Conservation (phyloP, 2,888 invertebrate species). For the Aromia moschata region DNA sequence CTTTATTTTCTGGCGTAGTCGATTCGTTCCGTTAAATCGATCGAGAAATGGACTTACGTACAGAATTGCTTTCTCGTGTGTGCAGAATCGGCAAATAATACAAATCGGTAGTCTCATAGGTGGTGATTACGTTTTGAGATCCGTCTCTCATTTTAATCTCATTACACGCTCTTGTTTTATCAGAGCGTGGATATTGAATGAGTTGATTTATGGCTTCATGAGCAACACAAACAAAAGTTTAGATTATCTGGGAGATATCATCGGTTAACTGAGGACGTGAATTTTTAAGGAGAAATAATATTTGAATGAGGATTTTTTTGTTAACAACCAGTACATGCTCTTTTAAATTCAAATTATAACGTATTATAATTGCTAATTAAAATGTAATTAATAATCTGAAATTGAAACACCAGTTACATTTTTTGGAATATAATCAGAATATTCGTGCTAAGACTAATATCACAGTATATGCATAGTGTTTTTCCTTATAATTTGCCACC, state of each 20-base stretch:
- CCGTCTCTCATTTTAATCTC: background rate
- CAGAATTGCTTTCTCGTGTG: background rate
- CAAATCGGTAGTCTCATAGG: background rate
- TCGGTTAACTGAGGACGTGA: background rate
- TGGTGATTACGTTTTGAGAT: background rate
- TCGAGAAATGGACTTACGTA: background rate
- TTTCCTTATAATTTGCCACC: too few relatives aligned
- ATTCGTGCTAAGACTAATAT: too few relatives aligned
- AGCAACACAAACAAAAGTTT: background rate
- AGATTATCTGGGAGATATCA: background rate
- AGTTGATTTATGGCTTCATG: background rate
- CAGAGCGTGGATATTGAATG: background rate
- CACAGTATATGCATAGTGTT: too few relatives aligned
- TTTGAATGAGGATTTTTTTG: too few relatives aligned
- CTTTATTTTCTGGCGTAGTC: slow-evolving; percentile 1
- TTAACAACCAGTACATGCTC: too few relatives aligned
- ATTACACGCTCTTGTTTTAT: background rate
- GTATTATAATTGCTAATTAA: too few relatives aligned
- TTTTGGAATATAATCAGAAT: too few relatives aligned
- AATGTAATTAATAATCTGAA: too few relatives aligned
- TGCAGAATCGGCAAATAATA: background rate
- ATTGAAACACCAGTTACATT: too few relatives aligned
- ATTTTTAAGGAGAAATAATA: too few relatives aligned
- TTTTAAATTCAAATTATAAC: too few relatives aligned
- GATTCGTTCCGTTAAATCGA: slow-evolving; percentile 4